Evolutionary conservation across 2,797 vertebrate species (phyloP).

Genomic region (Neoniphon sammara): DNA sequence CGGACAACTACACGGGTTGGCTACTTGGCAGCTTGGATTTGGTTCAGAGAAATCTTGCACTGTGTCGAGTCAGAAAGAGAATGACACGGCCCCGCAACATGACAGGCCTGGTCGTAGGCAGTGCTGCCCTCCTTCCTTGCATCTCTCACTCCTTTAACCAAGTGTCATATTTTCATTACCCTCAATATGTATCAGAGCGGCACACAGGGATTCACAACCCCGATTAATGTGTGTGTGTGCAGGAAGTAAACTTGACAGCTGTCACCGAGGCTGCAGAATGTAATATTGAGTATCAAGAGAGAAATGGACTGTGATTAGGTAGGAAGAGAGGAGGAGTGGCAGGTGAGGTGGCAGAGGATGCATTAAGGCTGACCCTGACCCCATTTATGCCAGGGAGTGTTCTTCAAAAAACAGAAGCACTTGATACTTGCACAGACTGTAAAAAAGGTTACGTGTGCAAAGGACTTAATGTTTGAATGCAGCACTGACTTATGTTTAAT

Average conservation of each 20-base stretch:
- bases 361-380: background rate
- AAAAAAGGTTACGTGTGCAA: slow-evolving; percentile 47
- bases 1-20: background rate
- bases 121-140: slow-evolving; percentile 9
- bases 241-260: slow-evolving; percentile 41
- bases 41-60: too few species aligned
- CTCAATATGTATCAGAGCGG: slow-evolving; percentile 1
- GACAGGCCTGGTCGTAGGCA: slow-evolving; percentile 10
- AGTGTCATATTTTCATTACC: slow-evolving; percentile 44
- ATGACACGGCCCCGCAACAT: slow-evolving; percentile 18
- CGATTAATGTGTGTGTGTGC: slow-evolving; percentile 8
- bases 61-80: background rate
- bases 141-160: slow-evolving; percentile 23
- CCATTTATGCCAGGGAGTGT: slow-evolving; percentile 27
- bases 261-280: slow-evolving; percentile 28
- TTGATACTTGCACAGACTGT: slow-evolving; percentile 54
- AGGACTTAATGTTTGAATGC: slow-evolving; percentile 47
- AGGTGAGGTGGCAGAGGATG: background rate
- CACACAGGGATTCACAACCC: slow-evolving; percentile 34
- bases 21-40: background rate
- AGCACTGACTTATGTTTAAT: slow-evolving; percentile 58
- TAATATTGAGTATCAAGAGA: slow-evolving; percentile 43
- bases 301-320: slow-evolving; percentile 34
- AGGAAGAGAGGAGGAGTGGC: slow-evolving; percentile 20
- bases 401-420: slow-evolving; percentile 29